Base-by-base conservation (phyloP, 2,113 vertebrate genomes). In the Phyllostomus discolor region DNA sequence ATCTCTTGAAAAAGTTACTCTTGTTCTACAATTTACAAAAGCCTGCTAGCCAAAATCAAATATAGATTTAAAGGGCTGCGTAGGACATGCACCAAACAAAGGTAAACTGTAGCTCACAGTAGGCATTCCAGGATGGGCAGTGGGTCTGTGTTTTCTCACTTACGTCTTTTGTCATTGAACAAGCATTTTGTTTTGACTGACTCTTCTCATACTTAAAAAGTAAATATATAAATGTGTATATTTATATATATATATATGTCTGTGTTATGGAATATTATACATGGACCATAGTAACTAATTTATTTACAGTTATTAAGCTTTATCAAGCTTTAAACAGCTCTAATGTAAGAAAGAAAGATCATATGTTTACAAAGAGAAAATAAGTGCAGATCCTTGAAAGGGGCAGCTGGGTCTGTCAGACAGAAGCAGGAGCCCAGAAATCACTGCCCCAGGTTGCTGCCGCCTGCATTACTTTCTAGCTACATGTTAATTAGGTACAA, bases 101-200 rank as follows among this genome's bases (percentile, higher is more conserved):
- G 15, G 9, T 67, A 33, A 78, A 20, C 43, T 57, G 0, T 0
- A 72, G 24, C 2, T 80, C 66, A 12, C 12, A 38, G 12, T 12
- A 38, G 31, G 7, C 15, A 17, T 79, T 66, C 1, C 10, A 82
- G 10, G 14, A 19, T 14, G n/a, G 31, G 17, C 54, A 6, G 14
- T 64, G 24, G 43, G 4, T 67, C 16, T 10, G 0, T 72, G 43
- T 87, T 35, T 64, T 38, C 69, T 69, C 41, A 41, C 35, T 62
- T 69, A 31, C 31, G 54, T 8, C 31, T 46, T 95, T 81, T 85
- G 62, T 66, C 66, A 50, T 64, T 75, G 31, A n/a, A 80, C 10
- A 80, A 38, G 16, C 20, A 67, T 84, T 97, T 87, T 86, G 64
- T 59, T 95, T 90, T 67, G 5, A 90, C 59, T n/a, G n/a, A 88